Conservation (phyloP, 2,888 invertebrate species). For the Thymelicus lineola region DNA sequence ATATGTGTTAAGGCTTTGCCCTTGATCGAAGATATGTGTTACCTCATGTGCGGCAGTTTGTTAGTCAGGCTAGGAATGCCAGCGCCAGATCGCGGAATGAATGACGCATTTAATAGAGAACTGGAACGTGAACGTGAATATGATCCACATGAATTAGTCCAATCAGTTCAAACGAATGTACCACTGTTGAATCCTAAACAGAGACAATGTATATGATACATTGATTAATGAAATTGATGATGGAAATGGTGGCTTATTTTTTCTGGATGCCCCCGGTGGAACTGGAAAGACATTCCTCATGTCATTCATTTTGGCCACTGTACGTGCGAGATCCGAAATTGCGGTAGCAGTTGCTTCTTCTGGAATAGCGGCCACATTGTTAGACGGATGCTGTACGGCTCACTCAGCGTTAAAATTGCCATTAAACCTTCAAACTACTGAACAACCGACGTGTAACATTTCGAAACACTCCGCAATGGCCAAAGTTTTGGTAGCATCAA, state of each 20-base stretch:
- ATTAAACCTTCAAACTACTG: conserved; percentile 5
- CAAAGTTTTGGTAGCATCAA: too few species aligned
- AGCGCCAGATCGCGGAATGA: too few species aligned
- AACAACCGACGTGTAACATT: conserved; percentile 9
- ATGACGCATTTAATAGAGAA: too few species aligned
- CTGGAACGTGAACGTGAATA: too few species aligned
- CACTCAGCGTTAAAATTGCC: conserved; percentile 12
- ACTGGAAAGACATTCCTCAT: conserved; percentile 28
- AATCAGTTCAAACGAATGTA: conserved; percentile 37
- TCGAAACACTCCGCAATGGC: background rate
- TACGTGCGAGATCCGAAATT: background rate
- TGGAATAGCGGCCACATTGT: conserved; percentile 13
- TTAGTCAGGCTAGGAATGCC: too few species aligned
- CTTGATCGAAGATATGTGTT: too few species aligned
- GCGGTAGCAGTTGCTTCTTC: conserved; percentile 12
- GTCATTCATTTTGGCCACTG: conserved; percentile 15
- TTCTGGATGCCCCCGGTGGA: conserved; percentile 19
- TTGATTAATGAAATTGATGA: conserved; percentile 46
- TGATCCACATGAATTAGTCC: too few species aligned
- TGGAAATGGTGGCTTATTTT: conserved; percentile 44
- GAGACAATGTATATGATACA: too few species aligned
- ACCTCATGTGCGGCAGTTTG: too few species aligned
- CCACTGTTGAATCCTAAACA: too few species aligned
- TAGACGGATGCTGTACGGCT: conserved; percentile 16
- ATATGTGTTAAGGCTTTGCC: too few species aligned